These are phyloP conservation scores for Amiota communis DNA, from an alignment of 2,888 invertebrate genomes.

Conservation along the genomic window DNA sequence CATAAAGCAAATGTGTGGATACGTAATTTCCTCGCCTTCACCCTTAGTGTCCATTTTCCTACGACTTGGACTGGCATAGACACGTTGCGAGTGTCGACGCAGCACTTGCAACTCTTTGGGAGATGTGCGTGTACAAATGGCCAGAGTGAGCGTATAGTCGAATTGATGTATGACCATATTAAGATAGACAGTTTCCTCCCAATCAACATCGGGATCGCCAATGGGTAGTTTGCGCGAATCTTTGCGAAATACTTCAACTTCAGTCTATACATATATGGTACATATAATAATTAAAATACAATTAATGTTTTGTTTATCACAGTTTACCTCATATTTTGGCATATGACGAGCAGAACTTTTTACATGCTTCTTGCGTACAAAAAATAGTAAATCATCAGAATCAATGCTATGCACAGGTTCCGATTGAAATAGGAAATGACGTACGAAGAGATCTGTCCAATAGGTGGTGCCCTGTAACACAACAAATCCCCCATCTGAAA, in stretches of 20 bases:
- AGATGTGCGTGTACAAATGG: constrained; percentile 97
- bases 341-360: constrained; percentile 89
- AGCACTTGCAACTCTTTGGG: constrained; percentile 97
- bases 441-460: constrained; percentile 95
- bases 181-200: constrained; percentile 99
- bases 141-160: constrained; percentile 97
- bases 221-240: constrained; percentile 97
- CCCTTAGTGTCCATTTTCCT: constrained; percentile 99
- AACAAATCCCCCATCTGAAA: constrained; percentile 90
- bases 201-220: constrained; percentile 96
- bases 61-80: constrained; percentile 97
- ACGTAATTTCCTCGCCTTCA: constrained; percentile 98
- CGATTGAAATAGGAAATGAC: constrained; percentile 93
- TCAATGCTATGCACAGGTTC: constrained; percentile 85
- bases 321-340: constrained; percentile 88
- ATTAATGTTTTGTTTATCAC: not conserved
- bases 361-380: constrained; percentile 93
- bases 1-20: constrained; percentile 99
- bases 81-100: constrained; percentile 91
- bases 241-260: constrained; percentile 97
- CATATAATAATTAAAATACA: not conserved
- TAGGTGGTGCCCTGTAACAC: constrained; percentile 94
- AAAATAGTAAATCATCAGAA: constrained; percentile 95
- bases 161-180: constrained; percentile 99
- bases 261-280: constrained; percentile 77